Evolutionary conservation across 2,113 vertebrate genomes (phyloP), one percentile per base, ranked within the genome.

Genomic region (Lipophrys pholis): DNA sequence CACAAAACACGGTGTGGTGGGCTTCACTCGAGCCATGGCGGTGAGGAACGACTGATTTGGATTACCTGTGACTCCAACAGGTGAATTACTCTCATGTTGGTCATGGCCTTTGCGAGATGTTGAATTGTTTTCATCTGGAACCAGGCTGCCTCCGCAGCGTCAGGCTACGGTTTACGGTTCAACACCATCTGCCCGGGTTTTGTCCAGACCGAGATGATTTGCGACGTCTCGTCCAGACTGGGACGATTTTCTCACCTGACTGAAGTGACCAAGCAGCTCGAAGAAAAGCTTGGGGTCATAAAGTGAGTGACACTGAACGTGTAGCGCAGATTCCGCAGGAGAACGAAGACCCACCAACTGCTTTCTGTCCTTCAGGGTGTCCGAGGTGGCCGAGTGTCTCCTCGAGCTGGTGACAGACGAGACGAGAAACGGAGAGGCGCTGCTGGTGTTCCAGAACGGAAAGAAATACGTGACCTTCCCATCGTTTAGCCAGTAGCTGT

Each of bases 21-120:
- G 93, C 30, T 94, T 94, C 79, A 92, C 89, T 7, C 72, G 92
- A 52, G 89, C 93, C 3, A 69, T 92, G 74, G 90, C 90, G 7
- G 93, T 94, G 84, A 83, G 90, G 10, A 5, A 42, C 2, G 10
- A 42, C 21, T 4, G 21, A 30, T 4, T 30, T 30, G 21, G 21
- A 30, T 30, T 4, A 30, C 21, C 21, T 30, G 21, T 30, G 21
- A 30, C 21, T 30, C 21, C n/a, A n/a, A n/a, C n/a, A n/a, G n/a
- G n/a, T n/a, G n/a, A n/a, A n/a, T n/a, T n/a, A n/a, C n/a, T n/a
- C n/a, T n/a, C n/a, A n/a, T n/a, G n/a, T n/a, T n/a, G n/a, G n/a
- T n/a, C n/a, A n/a, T n/a, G n/a, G n/a, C n/a, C n/a, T n/a, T n/a
- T n/a, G n/a, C n/a, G n/a, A n/a, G n/a, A n/a, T 30, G 21, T 30